These are phyloP conservation scores for Bucorvus abyssinicus DNA, from an alignment of 2,797 vertebrate species.

Conservation along the genomic window DNA sequence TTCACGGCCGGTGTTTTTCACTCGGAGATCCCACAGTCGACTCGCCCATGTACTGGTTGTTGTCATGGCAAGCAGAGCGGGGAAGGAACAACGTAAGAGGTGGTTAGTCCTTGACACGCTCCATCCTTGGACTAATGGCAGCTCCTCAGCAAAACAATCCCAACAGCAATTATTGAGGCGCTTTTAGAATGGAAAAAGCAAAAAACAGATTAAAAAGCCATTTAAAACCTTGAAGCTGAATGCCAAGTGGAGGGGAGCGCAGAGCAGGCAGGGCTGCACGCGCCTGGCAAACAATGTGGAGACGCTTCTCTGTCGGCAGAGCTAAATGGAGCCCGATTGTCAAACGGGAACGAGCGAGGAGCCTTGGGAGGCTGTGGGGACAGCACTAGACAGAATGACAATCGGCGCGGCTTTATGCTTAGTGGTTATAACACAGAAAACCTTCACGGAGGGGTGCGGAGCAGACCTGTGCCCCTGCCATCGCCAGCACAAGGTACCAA, in stretches of 20 bases:
- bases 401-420: background rate
- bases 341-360: background rate
- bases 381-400: background rate
- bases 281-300: accelerated
- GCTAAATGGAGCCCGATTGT: background rate
- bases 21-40: background rate
- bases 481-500: background rate
- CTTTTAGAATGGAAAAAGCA: background rate
- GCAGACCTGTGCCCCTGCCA: background rate
- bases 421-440: background rate
- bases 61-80: background rate
- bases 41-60: background rate
- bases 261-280: background rate
- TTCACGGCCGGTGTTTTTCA: background rate
- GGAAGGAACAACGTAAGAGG: background rate
- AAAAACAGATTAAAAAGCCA: conserved; percentile 48
- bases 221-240: conserved; percentile 47
- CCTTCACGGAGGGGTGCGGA: background rate
- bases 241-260: background rate
- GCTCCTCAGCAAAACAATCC: conserved; percentile 51
- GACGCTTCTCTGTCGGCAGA: background rate
- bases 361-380: background rate
- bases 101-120: conserved; percentile 28
- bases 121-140: conserved; percentile 33
- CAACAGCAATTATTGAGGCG: background rate